Conservation (phyloP, 2,797 vertebrate species). For the Uromys caudimaculatus region DNA sequence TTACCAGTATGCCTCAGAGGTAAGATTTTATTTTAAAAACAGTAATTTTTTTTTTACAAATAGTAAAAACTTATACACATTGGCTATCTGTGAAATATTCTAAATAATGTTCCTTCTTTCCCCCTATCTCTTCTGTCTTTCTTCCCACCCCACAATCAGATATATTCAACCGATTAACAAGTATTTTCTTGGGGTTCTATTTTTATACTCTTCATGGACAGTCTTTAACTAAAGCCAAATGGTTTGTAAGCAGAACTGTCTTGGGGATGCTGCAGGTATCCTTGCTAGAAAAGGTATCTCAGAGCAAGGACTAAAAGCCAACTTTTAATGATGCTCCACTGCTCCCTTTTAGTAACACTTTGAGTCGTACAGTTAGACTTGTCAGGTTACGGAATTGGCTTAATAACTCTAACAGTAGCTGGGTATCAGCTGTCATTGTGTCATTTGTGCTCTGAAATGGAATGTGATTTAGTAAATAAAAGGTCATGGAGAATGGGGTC, state of each 20-base stretch:
- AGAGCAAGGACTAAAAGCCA: background rate
- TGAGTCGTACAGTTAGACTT: background rate
- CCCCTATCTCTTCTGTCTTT: background rate
- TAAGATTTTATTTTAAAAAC: constrained; percentile 16
- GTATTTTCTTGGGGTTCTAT: background rate
- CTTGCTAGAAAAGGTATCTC: background rate
- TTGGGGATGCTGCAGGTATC: background rate
- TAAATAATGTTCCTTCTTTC: background rate
- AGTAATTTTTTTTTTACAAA: background rate
- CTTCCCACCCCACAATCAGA: background rate
- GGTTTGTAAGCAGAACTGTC: background rate
- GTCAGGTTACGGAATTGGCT: background rate
- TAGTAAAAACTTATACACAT: background rate
- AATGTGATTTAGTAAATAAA: constrained; percentile 44
- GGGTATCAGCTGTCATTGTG: background rate
- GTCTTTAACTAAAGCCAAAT: constrained; percentile 7
- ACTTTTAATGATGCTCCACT: background rate
- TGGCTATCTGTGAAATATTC: background rate
- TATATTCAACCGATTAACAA: background rate
- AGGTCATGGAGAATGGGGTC: background rate
- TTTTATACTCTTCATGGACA: background rate
- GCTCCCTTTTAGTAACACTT: background rate
- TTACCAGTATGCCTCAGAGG: background rate
- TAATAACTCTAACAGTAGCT: background rate
- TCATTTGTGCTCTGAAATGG: background rate